These are phyloP conservation scores for Triplophysa yarkandensis DNA, from an alignment of 2,797 vertebrate species.

Conservation along the genomic window DNA sequence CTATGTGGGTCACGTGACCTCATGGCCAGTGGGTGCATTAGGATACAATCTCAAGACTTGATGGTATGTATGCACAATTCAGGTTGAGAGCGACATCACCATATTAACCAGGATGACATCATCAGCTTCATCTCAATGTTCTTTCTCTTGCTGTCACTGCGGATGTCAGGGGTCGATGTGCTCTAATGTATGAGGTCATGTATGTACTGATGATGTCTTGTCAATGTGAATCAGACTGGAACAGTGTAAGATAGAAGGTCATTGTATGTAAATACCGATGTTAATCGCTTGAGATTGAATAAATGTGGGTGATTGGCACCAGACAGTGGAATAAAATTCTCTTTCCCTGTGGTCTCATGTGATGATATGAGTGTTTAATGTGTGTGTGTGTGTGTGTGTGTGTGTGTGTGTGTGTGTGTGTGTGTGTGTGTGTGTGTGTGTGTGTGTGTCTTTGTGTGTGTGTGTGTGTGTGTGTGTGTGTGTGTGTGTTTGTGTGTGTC, in stretches of 20 bases:
- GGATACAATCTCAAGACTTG: too few species aligned
- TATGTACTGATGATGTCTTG: constrained; percentile 8
- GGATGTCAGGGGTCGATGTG: constrained; percentile 10
- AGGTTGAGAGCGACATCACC: neutral
- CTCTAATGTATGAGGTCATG: neutral
- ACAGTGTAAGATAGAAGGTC: neutral
- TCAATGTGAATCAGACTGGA: constrained; percentile 10
- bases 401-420: too few species aligned
- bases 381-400: too few species aligned
- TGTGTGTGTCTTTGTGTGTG: too few species aligned
- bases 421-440: too few species aligned
- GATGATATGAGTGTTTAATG: neutral
- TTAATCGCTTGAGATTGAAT: neutral
- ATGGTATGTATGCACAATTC: neutral
- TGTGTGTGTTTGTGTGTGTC: too few species aligned
- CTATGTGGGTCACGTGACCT: too few species aligned
- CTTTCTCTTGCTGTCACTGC: neutral
- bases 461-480: too few species aligned
- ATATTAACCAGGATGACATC: constrained; percentile 5
- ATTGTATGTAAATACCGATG: neutral
- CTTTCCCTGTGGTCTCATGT: neutral
- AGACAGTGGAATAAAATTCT: constrained; percentile 18
- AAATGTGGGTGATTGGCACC: neutral
- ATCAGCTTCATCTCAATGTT: constrained; percentile 4
- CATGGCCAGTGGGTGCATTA: too few species aligned